These are phyloP conservation scores for Zaprionus africanus DNA, from an alignment of 1,140 invertebrate species.

Conservation along the genomic window DNA sequence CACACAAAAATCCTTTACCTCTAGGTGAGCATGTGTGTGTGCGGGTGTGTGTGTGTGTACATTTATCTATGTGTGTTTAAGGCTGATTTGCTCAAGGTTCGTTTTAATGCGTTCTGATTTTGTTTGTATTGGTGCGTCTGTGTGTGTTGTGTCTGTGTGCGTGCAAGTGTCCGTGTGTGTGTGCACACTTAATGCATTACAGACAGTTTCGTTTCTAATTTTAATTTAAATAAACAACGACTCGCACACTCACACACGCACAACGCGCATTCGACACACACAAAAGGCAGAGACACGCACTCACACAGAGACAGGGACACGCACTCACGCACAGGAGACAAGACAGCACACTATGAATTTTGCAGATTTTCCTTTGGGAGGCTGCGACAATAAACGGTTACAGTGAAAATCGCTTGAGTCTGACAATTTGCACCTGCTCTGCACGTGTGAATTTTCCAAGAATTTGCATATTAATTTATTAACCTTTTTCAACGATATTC, in stretches of 20 bases:
- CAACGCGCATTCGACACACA: not conserved
- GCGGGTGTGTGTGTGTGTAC: conserved; percentile 23
- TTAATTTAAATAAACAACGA: conserved; percentile 46
- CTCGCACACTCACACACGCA: conserved; percentile 10
- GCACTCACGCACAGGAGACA: not conserved
- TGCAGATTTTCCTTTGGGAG: conserved; percentile 40
- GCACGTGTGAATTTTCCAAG: not conserved
- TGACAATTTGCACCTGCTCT: conserved; percentile 16
- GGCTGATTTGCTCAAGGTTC: conserved; percentile 75
- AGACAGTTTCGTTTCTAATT: conserved; percentile 52
- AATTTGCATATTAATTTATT: conserved; percentile 6
- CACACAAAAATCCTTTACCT: conserved; percentile 62
- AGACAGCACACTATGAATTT: conserved; percentile 2
- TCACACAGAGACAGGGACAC: not conserved
- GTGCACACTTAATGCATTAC: conserved; percentile 56
- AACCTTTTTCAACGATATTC: conserved; percentile 36
- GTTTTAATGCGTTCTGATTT: conserved; percentile 75
- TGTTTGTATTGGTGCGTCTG: conserved; percentile 52
- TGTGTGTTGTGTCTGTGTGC: not conserved
- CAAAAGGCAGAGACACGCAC: not conserved
- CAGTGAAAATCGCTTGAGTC: conserved; percentile 31
- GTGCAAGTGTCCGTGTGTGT: conserved; percentile 26
- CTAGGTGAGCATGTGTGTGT: conserved; percentile 46
- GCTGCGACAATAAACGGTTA: conserved; percentile 47
- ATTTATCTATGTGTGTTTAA: conserved; percentile 61